Percentiles rank a stretch among this genome's conserved stretches.
Evolutionary conservation across 2,113 vertebrate species (phyloP).

Genomic region (Rhineura floridana): DNA sequence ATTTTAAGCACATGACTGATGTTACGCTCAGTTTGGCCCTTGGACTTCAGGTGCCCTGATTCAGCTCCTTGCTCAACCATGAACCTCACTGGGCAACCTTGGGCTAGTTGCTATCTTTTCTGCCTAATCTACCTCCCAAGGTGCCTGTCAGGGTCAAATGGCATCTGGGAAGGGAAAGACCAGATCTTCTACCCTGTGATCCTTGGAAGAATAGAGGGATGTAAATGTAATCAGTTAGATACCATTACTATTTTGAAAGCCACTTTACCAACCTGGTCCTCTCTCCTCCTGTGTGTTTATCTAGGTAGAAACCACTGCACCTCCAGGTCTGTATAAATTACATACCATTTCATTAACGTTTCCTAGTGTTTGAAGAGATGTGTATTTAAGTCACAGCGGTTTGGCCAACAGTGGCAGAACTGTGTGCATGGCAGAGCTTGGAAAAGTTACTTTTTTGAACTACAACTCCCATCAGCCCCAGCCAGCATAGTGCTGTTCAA

Average conservation of each 20-base stretch:
- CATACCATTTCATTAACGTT: neutral
- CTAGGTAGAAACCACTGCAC: neutral
- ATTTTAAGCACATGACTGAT: no score
- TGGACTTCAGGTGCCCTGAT: neutral
- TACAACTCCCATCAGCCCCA: no score
- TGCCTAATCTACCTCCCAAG: neutral
- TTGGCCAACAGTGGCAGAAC: neutral
- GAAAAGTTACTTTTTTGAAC: no score
- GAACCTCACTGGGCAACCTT: neutral
- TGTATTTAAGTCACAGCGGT: no score
- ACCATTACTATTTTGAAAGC: neutral
- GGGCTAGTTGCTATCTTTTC: neutral
- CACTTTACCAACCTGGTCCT: accelerated
- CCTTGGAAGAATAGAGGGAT: no score
- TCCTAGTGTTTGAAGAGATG: neutral
- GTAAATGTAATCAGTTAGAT: neutral
- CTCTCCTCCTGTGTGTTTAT: neutral
- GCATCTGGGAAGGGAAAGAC: neutral
- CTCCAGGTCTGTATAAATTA: slow-evolving; percentile 45
- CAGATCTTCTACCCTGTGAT: no score
- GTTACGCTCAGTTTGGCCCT: no score
- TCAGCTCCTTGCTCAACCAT: neutral
- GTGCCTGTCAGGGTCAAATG: neutral
- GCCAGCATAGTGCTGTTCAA: no score
- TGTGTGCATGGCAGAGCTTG: no score